Evolutionary conservation across 2,888 invertebrate genomes (phyloP).

Genomic region (Microctonus brassicae): DNA sequence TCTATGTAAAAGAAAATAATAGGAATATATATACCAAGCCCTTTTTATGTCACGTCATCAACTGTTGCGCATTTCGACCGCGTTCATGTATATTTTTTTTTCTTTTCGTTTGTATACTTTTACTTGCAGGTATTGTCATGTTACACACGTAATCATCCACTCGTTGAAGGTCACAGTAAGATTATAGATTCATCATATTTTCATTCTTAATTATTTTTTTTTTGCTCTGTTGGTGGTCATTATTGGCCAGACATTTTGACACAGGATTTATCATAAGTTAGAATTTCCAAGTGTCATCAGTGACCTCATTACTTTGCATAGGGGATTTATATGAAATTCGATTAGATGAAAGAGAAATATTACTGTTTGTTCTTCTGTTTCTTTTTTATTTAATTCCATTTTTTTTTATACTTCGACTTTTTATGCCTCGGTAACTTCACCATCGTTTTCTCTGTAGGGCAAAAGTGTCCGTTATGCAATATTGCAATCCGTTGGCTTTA

Average conservation of each 20-base stretch:
- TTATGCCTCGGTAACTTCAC: conserved; percentile 58
- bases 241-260: background rate
- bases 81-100: no score
- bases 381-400: conserved; percentile 37
- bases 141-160: background rate
- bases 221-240: background rate
- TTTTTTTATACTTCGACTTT: conserved; percentile 34
- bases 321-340: no score
- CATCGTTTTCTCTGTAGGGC: conserved; percentile 58
- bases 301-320: no score
- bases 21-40: background rate
- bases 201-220: background rate
- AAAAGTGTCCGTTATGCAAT: conserved; percentile 59
- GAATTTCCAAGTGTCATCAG: no score
- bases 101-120: background rate
- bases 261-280: no score
- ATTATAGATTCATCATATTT: background rate
- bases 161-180: background rate
- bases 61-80: background rate
- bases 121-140: background rate
- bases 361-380: no score
- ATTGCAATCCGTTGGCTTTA: conserved; percentile 39
- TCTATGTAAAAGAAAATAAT: background rate
- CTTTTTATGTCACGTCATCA: background rate
- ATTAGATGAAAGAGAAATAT: conserved; percentile 16